These are phyloP conservation scores for Neodiprion pinetum DNA, from an alignment of 1,140 invertebrate genomes.

Conservation along the genomic window DNA sequence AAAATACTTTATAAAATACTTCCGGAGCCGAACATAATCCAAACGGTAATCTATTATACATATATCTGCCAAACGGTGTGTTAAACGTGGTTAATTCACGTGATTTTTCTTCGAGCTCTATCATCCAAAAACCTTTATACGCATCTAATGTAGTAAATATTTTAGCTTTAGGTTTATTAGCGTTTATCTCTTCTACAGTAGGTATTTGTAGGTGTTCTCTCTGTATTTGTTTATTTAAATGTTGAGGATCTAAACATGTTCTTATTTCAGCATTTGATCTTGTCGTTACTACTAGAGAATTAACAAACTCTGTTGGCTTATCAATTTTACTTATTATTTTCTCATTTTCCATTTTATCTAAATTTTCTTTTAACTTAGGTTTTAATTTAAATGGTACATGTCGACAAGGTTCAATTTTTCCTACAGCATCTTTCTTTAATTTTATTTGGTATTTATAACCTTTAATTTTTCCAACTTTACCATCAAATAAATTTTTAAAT, in stretches of 20 bases:
- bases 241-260: constrained; percentile 35
- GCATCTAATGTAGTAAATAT: constrained; percentile 47
- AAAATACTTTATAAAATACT: constrained; percentile 46
- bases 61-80: constrained; percentile 37
- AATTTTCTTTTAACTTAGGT: constrained; percentile 19
- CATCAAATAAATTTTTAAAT: constrained; percentile 18
- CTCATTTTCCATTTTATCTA: constrained; percentile 20
- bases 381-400: constrained; percentile 25
- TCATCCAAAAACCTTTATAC: constrained; percentile 45
- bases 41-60: constrained; percentile 42
- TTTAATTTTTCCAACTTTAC: constrained; percentile 24
- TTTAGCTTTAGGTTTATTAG: constrained; percentile 27
- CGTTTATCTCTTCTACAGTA: constrained; percentile 54
- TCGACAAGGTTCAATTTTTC: constrained; percentile 21
- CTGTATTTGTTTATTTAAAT: constrained; percentile 59
- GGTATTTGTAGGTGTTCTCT: constrained; percentile 52
- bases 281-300: constrained; percentile 23
- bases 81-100: constrained; percentile 36
- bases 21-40: constrained; percentile 43
- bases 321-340: constrained; percentile 11
- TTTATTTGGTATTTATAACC: constrained; percentile 22
- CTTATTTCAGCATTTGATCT: constrained; percentile 26
- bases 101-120: constrained; percentile 40
- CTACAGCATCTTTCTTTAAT: constrained; percentile 15
- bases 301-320: constrained; percentile 18